Evolutionary conservation across 1,140 invertebrate genomes (phyloP).

Genomic region (Frieseomelitta varia): DNA sequence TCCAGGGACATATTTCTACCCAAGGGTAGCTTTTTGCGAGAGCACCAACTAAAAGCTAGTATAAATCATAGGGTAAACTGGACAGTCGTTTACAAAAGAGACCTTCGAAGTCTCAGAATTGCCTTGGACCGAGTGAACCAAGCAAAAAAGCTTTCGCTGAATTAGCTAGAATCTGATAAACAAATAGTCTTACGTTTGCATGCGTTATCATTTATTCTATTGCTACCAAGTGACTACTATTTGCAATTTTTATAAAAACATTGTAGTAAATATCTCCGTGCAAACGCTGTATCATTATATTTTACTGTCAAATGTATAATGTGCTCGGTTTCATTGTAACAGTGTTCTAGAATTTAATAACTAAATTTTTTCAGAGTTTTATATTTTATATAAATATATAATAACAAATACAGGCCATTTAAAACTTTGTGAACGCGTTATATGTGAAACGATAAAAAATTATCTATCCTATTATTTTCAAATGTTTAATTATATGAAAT

Average conservation of each 20-base stretch:
- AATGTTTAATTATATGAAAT: no score
- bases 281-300: neutral
- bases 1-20: slow-evolving; percentile 70
- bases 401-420: no score
- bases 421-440: no score
- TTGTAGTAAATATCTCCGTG: neutral
- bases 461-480: no score
- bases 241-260: neutral
- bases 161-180: neutral
- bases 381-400: no score
- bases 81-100: slow-evolving; percentile 76
- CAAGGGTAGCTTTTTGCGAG: slow-evolving; percentile 74
- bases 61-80: slow-evolving; percentile 80
- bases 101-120: slow-evolving; percentile 68
- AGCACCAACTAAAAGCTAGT: slow-evolving; percentile 78
- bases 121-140: slow-evolving; percentile 23
- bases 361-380: no score
- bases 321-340: no score
- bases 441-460: no score
- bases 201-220: neutral
- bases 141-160: neutral
- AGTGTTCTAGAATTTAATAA: no score
- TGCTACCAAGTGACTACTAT: neutral
- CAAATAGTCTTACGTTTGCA: neutral
- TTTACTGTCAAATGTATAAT: neutral